phyloP scores from a whole-genome alignment of 2,113 vertebrate species.

The Pycnonotus jocosus region DNA sequence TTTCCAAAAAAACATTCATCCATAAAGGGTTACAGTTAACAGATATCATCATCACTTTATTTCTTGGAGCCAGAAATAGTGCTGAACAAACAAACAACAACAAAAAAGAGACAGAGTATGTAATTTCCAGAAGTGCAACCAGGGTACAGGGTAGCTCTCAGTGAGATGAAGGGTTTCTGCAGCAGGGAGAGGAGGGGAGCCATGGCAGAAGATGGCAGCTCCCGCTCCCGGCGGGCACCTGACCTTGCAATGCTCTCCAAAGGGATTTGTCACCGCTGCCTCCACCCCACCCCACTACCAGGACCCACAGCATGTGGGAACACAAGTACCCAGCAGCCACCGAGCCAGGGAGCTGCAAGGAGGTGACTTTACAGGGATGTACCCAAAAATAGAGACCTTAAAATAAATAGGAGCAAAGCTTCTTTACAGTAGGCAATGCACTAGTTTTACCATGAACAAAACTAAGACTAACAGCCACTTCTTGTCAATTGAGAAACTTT shows the following conservation, averaged over 20 bases:
- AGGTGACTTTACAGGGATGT: neutral
- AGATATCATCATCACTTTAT: slow-evolving; percentile 29
- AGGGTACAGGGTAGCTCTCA: neutral
- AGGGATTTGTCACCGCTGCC: slow-evolving; percentile 10
- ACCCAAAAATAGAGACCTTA: neutral
- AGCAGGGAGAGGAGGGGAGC: neutral
- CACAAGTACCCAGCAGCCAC: neutral
- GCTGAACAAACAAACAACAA: slow-evolving; percentile 11
- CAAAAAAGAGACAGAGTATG: neutral
- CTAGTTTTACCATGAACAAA: slow-evolving; percentile 3
- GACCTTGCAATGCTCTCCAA: slow-evolving; percentile 48
- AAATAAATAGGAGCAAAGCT: slow-evolving; percentile 17
- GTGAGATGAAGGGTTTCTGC: neutral
- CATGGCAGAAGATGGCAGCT: slow-evolving; percentile 44
- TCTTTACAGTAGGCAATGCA: slow-evolving; percentile 15
- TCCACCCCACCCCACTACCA: neutral
- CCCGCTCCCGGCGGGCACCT: slow-evolving; percentile 14
- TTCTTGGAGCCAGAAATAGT: slow-evolving; percentile 28
- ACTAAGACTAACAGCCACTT: slow-evolving; percentile 43
- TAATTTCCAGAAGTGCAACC: slow-evolving; percentile 22
- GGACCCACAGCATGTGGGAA: neutral
- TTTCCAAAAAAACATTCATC: slow-evolving; percentile 4
- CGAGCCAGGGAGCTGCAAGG: neutral
- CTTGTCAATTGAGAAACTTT: slow-evolving; percentile 36
- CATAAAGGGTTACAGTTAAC: slow-evolving; percentile 41